phyloP scores from a whole-genome alignment of 2,888 invertebrate species.

The Ceriagrion tenellum region DNA sequence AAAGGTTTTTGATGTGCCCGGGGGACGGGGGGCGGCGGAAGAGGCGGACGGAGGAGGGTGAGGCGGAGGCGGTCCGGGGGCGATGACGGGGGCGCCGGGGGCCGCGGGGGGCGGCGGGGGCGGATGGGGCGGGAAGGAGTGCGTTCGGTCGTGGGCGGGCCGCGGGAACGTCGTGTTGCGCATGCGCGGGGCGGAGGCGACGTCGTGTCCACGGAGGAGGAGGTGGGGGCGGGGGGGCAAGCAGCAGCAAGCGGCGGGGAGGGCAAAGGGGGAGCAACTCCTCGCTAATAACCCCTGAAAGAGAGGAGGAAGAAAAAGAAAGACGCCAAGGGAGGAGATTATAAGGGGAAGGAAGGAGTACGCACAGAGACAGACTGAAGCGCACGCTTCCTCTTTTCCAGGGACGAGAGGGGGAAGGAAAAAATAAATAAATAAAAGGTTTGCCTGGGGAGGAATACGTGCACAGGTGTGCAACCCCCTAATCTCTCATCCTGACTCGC shows the following conservation, averaged over 20 bases:
- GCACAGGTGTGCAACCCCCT: background rate
- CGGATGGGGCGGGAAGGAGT: background rate
- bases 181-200: background rate
- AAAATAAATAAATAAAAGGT: background rate
- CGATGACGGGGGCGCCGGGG: background rate
- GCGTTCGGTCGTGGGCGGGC: slow-evolving; percentile 2
- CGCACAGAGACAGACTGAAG: background rate
- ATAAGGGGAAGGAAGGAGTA: background rate
- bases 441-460: background rate
- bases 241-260: too few species aligned
- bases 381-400: background rate
- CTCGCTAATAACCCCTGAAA: slow-evolving; percentile 53
- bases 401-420: background rate
- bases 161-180: background rate
- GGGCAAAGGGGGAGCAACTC: background rate
- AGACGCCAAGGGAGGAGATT: background rate
- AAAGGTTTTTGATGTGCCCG: slow-evolving; percentile 45
- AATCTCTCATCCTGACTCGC: too few species aligned
- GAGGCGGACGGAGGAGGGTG: background rate
- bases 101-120: slow-evolving; percentile 40
- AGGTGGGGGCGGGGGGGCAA: background rate
- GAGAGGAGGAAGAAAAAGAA: background rate
- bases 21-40: slow-evolving; percentile 49
- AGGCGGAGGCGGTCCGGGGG: background rate
- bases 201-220: background rate